A percentile compares a stretch with the other conserved stretches of the same genome.
Evolutionary conservation across 35 echinoderm and acorn worm species (phyloP).

Genomic region (Heliocidaris erythrogramma): DNA sequence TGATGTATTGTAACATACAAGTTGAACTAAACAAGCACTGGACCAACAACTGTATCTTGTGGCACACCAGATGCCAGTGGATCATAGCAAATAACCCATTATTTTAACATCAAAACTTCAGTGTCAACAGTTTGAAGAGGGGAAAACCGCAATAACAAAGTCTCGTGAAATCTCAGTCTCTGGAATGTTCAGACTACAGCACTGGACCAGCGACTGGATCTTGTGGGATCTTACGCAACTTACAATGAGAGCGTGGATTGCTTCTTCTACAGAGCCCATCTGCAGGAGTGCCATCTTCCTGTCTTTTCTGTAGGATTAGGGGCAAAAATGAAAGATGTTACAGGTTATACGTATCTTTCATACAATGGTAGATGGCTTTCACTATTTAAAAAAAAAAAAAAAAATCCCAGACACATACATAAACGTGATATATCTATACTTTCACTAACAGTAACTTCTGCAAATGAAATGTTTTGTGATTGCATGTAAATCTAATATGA

Average conservation of each 20-base stretch:
- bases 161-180: no score
- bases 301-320: slow-evolving; percentile 80
- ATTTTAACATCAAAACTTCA: no score
- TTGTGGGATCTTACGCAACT: slow-evolving; percentile 36
- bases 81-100: no score
- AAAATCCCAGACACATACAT: background rate
- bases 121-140: no score
- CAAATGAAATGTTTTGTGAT: no score
- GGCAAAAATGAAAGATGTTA: background rate
- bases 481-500: no score
- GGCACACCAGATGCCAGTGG: background rate
- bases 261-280: slow-evolving; percentile 86
- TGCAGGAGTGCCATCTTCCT: slow-evolving; percentile 99
- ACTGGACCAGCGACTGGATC: background rate
- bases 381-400: no score
- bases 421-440: background rate
- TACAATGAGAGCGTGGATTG: slow-evolving; percentile 86
- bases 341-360: background rate
- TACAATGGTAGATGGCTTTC: background rate
- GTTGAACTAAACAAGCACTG: background rate
- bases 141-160: no score
- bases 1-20: no score
- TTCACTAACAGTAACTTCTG: no score
- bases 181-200: background rate
- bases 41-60: background rate